Evolutionary conservation across 2,113 vertebrate species (phyloP), one percentile per base, ranked within the genome.

Genomic region (Gavialis gangeticus): DNA sequence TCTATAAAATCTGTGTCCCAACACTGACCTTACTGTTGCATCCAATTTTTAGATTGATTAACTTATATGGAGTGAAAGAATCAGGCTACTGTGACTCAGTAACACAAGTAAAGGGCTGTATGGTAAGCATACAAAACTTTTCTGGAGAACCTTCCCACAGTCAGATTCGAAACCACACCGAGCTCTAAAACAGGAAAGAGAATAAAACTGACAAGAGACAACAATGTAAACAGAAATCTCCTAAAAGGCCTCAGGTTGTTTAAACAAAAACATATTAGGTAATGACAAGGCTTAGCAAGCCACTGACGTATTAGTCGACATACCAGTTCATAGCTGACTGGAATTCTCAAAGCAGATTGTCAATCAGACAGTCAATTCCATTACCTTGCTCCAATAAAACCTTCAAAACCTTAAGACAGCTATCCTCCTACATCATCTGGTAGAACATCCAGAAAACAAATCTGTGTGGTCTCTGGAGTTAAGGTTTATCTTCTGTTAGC

Each of bases 311-410:
- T 55, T 96, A 97, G 92, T 92, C 94, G 95, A 93, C 81, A 95
- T 76, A 79, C 27, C 58, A 81, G 86, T 89, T 95, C 76, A 80
- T 30, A 85, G 92, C 91, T 96, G 96, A 94, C 90, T 97, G 82
- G 88, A 97, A 97, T 96, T 96, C 75, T 96, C 87, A 95, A 95
- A 97, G 95, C 95, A 96, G 95, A 96, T 91, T 94, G 82, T 73
- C 90, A 96, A 89, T 90, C 92, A 97, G 88, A 84, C 62, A 81
- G 57, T 59, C 95, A 97, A 84, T 96, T 96, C 95, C 84, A 97
- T 95, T 97, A 88, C 21, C 7, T 85, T 87, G 56, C 85, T 93
- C 62, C 2, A 27, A 92, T 84, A 92, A 87, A 85, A 94, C 58
- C 71, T 92, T 90, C 73, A 95, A 93, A 96, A 95, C 54, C 66